Evolutionary conservation across 2,888 invertebrate species (phyloP).

Genomic region (Lochmaea crataegi): DNA sequence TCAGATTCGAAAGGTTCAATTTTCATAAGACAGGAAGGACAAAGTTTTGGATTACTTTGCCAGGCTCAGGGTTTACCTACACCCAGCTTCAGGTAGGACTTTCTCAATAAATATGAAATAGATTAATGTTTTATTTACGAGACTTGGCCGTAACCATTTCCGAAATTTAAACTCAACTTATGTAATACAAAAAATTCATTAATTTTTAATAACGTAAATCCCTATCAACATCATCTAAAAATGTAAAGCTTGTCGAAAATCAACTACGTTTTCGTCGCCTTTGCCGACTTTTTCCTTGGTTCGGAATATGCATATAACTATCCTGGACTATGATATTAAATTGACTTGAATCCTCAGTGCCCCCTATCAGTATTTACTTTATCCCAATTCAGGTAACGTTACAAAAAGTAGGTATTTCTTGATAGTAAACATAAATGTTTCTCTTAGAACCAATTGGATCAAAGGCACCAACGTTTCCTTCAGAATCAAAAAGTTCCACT

Average conservation of each 20-base stretch:
- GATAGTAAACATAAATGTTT: constrained; percentile 44
- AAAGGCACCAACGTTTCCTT: constrained; percentile 66
- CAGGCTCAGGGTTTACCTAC: constrained; percentile 78
- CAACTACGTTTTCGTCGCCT: too few relatives aligned
- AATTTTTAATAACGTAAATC: too few relatives aligned
- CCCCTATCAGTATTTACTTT: background rate
- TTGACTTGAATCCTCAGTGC: too few relatives aligned
- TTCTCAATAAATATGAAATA: background rate
- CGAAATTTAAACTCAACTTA: too few relatives aligned
- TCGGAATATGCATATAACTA: too few relatives aligned
- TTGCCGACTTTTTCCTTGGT: too few relatives aligned
- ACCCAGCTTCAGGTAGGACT: constrained; percentile 74
- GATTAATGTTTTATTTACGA: background rate
- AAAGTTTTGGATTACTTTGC: constrained; percentile 68
- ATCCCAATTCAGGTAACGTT: constrained; percentile 4
- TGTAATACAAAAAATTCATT: too few relatives aligned
- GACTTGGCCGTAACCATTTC: too few relatives aligned
- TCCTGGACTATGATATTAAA: too few relatives aligned
- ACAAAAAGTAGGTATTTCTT: background rate
- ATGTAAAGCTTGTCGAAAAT: too few relatives aligned
- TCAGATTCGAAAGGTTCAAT: constrained; percentile 66
- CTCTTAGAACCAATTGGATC: constrained; percentile 68
- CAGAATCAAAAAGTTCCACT: constrained; percentile 66
- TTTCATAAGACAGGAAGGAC: constrained; percentile 63
- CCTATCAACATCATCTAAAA: too few relatives aligned